Percentiles rank a stretch among this genome's conserved stretches.
phyloP scores from a whole-genome alignment of 2,113 vertebrate genomes.

The Cheilinus undulatus region DNA sequence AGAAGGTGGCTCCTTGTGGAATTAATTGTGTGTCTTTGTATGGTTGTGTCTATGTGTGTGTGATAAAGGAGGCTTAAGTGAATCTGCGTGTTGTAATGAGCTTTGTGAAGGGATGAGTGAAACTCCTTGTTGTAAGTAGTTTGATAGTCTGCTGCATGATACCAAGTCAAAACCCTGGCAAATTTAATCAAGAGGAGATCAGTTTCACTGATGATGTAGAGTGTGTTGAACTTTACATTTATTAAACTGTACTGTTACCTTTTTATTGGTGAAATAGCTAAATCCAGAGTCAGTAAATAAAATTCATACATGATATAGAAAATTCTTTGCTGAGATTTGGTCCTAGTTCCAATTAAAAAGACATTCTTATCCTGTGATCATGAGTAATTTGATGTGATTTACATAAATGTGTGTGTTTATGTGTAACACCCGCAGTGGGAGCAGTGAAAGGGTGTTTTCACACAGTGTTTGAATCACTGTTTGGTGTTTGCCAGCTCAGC shows the following conservation, averaged over 20 bases:
- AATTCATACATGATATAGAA: no score
- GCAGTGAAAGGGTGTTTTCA: not conserved
- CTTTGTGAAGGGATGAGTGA: conserved; percentile 62
- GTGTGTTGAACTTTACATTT: no score
- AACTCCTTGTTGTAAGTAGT: conserved; percentile 46
- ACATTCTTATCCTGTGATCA: not conserved
- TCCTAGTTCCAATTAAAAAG: not conserved
- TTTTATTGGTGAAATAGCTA: no score
- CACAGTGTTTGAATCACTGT: not conserved
- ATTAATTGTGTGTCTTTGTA: conserved; percentile 23
- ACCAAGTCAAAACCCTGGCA: conserved; percentile 23
- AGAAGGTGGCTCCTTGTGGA: conserved; percentile 36
- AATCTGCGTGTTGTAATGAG: conserved; percentile 63
- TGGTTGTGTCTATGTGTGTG: conserved; percentile 20
- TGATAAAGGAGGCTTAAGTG: conserved; percentile 70
- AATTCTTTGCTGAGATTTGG: not conserved
- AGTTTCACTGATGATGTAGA: not conserved
- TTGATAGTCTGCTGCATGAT: conserved; percentile 33
- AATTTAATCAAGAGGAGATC: conserved; percentile 1
- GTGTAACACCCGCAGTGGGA: not conserved
- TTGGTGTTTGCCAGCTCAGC: conserved; percentile 1
- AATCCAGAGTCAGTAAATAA: no score
- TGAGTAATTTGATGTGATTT: not conserved
- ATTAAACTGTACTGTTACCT: no score
- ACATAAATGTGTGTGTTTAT: not conserved